A percentile compares a stretch with the other conserved stretches of the same genome.
phyloP scores from a whole-genome alignment of 92 coral and sea anemone species.

The Porites rus region DNA sequence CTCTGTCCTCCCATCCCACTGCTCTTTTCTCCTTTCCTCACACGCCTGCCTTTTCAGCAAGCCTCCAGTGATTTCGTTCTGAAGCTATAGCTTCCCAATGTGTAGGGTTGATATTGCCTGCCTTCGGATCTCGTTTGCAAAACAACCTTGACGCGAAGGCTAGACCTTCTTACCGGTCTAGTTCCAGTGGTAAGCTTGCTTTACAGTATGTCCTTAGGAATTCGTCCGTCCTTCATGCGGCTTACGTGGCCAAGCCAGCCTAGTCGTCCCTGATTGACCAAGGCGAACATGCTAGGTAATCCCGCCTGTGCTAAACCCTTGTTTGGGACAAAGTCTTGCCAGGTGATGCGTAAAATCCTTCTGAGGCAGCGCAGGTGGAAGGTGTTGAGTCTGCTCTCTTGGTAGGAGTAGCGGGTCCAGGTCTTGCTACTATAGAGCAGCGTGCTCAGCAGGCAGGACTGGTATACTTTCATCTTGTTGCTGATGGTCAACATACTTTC shows the following conservation, averaged over 20 bases:
- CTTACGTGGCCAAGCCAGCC: constrained; percentile 57
- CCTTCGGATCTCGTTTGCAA: background rate
- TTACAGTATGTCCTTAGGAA: background rate
- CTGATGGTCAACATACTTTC: background rate
- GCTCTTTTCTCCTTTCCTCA: too few relatives aligned
- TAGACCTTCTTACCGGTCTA: background rate
- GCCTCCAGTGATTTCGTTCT: too few relatives aligned
- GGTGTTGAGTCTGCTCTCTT: too few relatives aligned
- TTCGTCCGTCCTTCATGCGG: constrained; percentile 3
- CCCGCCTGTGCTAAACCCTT: constrained; percentile 8
- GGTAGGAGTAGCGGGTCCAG: too few relatives aligned
- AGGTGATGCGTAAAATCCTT: background rate
- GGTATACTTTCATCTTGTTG: too few relatives aligned
- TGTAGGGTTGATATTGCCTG: too few relatives aligned
- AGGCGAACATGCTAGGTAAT: constrained; percentile 31
- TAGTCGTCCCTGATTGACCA: background rate
- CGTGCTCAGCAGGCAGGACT: constrained; percentile 36
- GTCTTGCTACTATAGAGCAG: constrained; percentile 23
- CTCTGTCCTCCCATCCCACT: too few relatives aligned
- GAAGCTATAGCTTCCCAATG: too few relatives aligned
- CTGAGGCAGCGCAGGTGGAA: too few relatives aligned
- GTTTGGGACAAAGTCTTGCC: constrained; percentile 18
- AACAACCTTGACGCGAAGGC: background rate
- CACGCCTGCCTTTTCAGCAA: too few relatives aligned
- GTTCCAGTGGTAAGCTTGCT: constrained; percentile 31